phyloP scores from a whole-genome alignment of 2,888 invertebrate genomes.

The Schrankia costaestrigalis region DNA sequence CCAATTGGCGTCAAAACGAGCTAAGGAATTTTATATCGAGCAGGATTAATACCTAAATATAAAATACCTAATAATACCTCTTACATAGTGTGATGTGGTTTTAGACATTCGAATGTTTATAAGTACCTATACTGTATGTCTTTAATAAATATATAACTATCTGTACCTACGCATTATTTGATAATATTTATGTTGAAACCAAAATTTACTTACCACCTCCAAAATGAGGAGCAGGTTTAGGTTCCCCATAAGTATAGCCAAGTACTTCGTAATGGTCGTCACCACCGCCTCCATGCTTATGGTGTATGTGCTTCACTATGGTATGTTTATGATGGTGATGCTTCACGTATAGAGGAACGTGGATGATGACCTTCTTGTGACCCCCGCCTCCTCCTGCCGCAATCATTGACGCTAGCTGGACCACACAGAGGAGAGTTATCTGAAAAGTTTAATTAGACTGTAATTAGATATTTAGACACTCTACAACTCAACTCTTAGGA shows the following conservation, averaged over 20 bases:
- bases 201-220: constrained; percentile 58
- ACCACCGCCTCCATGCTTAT: constrained; percentile 78
- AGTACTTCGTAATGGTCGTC: constrained; percentile 85
- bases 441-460: constrained; percentile 50
- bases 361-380: constrained; percentile 88
- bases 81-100: too few relatives aligned
- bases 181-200: too few relatives aligned
- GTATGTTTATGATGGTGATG: constrained; percentile 90
- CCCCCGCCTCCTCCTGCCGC: constrained; percentile 72
- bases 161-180: too few relatives aligned
- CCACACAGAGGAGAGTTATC: constrained; percentile 63
- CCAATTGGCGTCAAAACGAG: too few relatives aligned
- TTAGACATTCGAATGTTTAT: too few relatives aligned
- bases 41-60: too few relatives aligned
- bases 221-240: constrained; percentile 74
- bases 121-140: too few relatives aligned
- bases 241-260: constrained; percentile 84
- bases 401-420: constrained; percentile 54
- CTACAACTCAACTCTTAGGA: too few relatives aligned
- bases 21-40: too few relatives aligned
- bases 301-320: constrained; percentile 86
- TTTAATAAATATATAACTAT: too few relatives aligned
- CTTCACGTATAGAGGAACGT: constrained; percentile 88
- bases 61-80: too few relatives aligned
- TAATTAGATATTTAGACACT: too few relatives aligned